Evolutionary conservation across 2,113 vertebrate species (phyloP).

Genomic region (Lepus timidus): DNA sequence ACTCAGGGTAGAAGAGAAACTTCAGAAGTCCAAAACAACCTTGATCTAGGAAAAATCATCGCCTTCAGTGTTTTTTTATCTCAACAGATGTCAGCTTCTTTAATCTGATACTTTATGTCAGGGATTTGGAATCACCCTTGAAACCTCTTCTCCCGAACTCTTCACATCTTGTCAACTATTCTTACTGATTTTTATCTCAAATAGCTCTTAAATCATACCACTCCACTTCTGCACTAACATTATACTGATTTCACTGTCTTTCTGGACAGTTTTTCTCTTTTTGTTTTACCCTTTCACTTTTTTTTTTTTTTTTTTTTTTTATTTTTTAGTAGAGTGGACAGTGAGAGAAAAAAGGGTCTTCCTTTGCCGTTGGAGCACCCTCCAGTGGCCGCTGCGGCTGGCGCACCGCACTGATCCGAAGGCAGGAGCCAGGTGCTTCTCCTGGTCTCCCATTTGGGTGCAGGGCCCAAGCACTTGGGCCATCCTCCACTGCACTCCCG

Average conservation of each 20-base stretch:
- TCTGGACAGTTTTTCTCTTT: not conserved
- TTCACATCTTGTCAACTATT: not conserved
- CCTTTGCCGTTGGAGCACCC: too few relatives aligned
- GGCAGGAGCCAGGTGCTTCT: too few relatives aligned
- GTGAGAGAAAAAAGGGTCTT: too few relatives aligned
- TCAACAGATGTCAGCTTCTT: not conserved
- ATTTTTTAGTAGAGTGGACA: too few relatives aligned
- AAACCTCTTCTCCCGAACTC: not conserved
- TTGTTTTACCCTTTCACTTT: not conserved
- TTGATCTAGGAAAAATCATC: not conserved
- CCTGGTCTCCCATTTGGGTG: too few relatives aligned
- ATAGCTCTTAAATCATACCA: not conserved
- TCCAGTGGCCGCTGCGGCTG: too few relatives aligned
- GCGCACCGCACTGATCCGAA: too few relatives aligned
- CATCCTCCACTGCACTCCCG: too few relatives aligned
- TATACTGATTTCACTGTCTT: not conserved
- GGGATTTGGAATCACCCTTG: conserved; percentile 12
- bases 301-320: too few relatives aligned
- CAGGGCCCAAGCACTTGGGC: too few relatives aligned
- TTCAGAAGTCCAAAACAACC: not conserved
- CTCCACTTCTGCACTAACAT: conserved; percentile 1
- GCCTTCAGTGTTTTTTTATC: not conserved
- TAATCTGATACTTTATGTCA: conserved; percentile 15
- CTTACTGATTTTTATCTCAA: not conserved
- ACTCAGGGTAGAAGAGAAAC: conserved; percentile 7